Evolutionary conservation across 2,797 vertebrate genomes (phyloP), one percentile per base, ranked within the genome.

Genomic region (Rhynchonycteris naso): DNA sequence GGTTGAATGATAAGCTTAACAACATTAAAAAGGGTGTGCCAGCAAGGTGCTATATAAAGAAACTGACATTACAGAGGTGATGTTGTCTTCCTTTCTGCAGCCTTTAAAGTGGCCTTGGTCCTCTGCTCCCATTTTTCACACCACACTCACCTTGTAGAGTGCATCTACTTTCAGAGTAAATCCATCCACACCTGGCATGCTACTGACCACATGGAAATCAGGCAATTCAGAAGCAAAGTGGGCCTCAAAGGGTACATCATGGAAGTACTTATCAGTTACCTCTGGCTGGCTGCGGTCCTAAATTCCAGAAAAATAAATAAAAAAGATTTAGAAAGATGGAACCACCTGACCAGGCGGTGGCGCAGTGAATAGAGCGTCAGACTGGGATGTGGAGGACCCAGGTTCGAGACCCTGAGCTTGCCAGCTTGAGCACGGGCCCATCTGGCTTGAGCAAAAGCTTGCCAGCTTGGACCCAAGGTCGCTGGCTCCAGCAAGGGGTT

Each of bases 121-220:
- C 65, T 21, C 2, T 5, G 50, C 21, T 50, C 71, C 3, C 4
- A 0, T 2, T 0, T 15, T 18, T 11, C 16, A 2, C 19, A 10
- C 0, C 50, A 71, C 43, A 63, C 91, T 82, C 71, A 99, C 99
- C 99, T 99, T 99, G 85, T 99, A 99, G 66, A 99, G 99, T 8
- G 99, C 99, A 14, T 99, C 99, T 1, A 99, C 99, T 97, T 99
- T 99, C 98, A 99, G 99, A 7, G 98, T 99, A 71, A 99, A 99
- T 61, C 99, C 99, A 9, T 99, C 99, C 2, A 99, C 99, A 0
- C 99, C 99, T 0, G 99, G 99, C 99, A 99, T 99, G 96, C 97
- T 98, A 30, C 98, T 98, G 97, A 99, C 98, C 3, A 98, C 91
- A 21, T 99, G 99, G 84, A 99, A 98, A 95, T 99, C 99, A 0